Evolutionary conservation across 1,140 invertebrate species (phyloP).

Genomic region (Ceratoteleas bidentatus): DNA sequence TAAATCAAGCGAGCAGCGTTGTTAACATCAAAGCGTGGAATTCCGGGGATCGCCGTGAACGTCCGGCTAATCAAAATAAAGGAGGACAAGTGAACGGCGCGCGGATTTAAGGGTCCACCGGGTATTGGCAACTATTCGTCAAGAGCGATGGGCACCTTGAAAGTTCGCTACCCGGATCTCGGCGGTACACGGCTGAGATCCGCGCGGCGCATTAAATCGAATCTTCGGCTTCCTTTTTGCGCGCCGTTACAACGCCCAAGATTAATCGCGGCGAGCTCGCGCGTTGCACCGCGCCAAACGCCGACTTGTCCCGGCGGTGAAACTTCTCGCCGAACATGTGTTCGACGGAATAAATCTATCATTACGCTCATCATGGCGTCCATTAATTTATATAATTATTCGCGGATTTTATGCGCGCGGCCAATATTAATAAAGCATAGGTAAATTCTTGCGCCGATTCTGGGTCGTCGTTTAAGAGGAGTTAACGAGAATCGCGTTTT

Average conservation of each 20-base stretch:
- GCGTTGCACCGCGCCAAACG: slow-evolving; percentile 21
- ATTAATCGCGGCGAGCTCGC: slow-evolving; percentile 59
- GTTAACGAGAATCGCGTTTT: slow-evolving; percentile 6
- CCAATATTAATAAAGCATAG: slow-evolving; percentile 29
- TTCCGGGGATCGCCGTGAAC: slow-evolving; percentile 14
- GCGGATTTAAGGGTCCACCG: neutral
- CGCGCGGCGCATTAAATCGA: slow-evolving; percentile 51
- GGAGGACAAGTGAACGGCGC: slow-evolving; percentile 26
- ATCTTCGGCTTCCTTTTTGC: slow-evolving; percentile 65
- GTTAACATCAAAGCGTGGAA: slow-evolving; percentile 38
- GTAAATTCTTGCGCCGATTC: slow-evolving; percentile 23
- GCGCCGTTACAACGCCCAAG: slow-evolving; percentile 59
- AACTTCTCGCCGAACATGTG: slow-evolving; percentile 46
- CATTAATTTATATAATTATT: slow-evolving; percentile 63
- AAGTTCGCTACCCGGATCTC: slow-evolving; percentile 48
- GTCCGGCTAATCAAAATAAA: slow-evolving; percentile 39
- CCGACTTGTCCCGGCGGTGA: slow-evolving; percentile 37
- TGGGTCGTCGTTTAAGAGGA: slow-evolving; percentile 10
- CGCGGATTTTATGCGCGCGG: slow-evolving; percentile 8
- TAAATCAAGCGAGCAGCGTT: slow-evolving; percentile 32
- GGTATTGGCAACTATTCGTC: slow-evolving; percentile 58
- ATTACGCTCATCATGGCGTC: slow-evolving; percentile 43
- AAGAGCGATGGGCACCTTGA: slow-evolving; percentile 41
- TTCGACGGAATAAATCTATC: slow-evolving; percentile 62
- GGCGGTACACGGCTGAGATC: slow-evolving; percentile 23